Base-by-base conservation (phyloP, 2,113 vertebrate species). In the Macrotus californicus region DNA sequence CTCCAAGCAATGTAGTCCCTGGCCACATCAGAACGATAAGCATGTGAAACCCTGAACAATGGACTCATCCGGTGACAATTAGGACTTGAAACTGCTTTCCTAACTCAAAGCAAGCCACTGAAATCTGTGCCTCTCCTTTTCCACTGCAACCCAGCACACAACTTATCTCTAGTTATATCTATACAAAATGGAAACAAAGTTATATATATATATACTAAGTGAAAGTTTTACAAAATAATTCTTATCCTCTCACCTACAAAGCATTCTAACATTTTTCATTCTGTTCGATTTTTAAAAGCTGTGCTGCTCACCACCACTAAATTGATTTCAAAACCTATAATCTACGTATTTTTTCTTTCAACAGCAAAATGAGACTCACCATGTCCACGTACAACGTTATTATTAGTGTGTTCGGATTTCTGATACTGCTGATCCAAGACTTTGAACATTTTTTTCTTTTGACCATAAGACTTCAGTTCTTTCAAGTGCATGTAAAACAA, bases 281-380 rank as follows among this genome's bases (percentile, higher is more conserved):
- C 46, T 73, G 64, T 59, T 92, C 87, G 85, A 61, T 94, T 91
- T 94, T 95, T 87, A 82, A 87, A 94, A 86, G 16, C 52, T 50
- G 46, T 34, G 9, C 83, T 72, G 43, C 79, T 93, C 76, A 88
- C 26, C 88, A n/a, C 24, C 66, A 41, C 72, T 82, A 52, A 80
- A 36, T 36, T 87, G 67, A 83, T 93, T 93, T 86, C 10, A 81
- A 77, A 97, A 86, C 67, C 66, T 94, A 12, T 67, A 84, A 86
- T 56, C 46, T 77, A 16, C 76, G 34, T 48, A 39, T 59, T 64
- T 81, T 69, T 79, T 80, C 50, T 94, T 87, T 66, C 73, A 73
- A 36, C 14, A 88, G 81, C 52, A 94, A 79, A 81, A 75, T 85
- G 69, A 96, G 91, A n/a, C 70, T 87, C 61, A 59, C 24, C 1